Conservation (phyloP, 2,113 vertebrate species). For the Cyrtonyx montezumae region DNA sequence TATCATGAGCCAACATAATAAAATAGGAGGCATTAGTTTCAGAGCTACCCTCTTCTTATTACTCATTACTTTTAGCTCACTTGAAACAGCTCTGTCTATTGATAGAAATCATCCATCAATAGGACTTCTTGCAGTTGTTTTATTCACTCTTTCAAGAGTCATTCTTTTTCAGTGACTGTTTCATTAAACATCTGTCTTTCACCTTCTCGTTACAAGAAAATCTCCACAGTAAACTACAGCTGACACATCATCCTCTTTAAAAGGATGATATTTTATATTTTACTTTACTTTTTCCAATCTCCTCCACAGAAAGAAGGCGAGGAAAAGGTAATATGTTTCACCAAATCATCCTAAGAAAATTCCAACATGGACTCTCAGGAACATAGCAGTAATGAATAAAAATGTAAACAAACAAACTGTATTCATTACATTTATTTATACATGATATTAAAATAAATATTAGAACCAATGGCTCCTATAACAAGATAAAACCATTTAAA, state of each 20-base stretch:
- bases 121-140: slow-evolving; percentile 13
- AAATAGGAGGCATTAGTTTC: too few species aligned
- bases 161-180: slow-evolving; percentile 32
- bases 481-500: neutral
- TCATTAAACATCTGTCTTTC: slow-evolving; percentile 14
- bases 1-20: too few species aligned
- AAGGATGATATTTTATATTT: neutral
- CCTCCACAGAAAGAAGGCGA: neutral
- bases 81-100: neutral
- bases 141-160: neutral
- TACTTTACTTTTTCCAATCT: neutral
- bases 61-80: neutral
- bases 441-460: neutral
- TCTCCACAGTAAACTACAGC: neutral
- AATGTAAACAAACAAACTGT: neutral
- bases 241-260: neutral
- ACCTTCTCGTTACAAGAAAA: neutral
- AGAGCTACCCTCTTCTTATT: neutral
- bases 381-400: neutral
- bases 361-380: neutral
- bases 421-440: neutral
- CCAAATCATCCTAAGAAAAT: neutral
- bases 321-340: neutral
- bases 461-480: neutral
- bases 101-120: slow-evolving; percentile 18